Percentiles rank a stretch among this genome's conserved stretches.
Evolutionary conservation across 2,888 invertebrate genomes (phyloP).

Genomic region (Mythimna vitellina): DNA sequence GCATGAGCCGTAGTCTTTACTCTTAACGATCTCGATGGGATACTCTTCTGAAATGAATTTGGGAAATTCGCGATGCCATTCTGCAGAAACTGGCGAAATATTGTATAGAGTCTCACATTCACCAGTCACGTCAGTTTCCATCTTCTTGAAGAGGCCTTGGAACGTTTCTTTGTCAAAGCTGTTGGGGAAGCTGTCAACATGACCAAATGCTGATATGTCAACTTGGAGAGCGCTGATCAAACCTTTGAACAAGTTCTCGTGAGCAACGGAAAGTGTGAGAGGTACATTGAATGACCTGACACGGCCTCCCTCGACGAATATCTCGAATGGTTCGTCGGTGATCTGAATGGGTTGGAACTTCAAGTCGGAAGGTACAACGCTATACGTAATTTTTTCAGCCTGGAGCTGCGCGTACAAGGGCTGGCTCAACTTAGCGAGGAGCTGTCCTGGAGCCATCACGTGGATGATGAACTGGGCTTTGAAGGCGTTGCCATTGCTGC

Average conservation of each 20-base stretch:
- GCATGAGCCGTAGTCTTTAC: slow-evolving; percentile 92
- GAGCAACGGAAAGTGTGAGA: slow-evolving; percentile 88
- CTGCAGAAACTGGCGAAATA: slow-evolving; percentile 90
- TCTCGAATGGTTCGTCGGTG: slow-evolving; percentile 91
- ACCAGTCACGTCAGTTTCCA: slow-evolving; percentile 93
- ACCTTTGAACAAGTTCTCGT: slow-evolving; percentile 93
- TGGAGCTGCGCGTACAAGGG: slow-evolving; percentile 90
- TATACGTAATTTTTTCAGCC: slow-evolving; percentile 83
- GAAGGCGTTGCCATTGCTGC: slow-evolving; percentile 85
- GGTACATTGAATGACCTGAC: slow-evolving; percentile 90
- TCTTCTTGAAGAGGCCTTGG: slow-evolving; percentile 91
- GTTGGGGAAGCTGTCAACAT: slow-evolving; percentile 85
- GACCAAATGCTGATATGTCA: slow-evolving; percentile 91
- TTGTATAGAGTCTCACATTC: slow-evolving; percentile 93
- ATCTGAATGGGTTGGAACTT: slow-evolving; percentile 89
- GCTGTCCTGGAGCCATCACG: slow-evolving; percentile 84
- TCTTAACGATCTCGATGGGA: slow-evolving; percentile 92
- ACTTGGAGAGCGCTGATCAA: slow-evolving; percentile 93
- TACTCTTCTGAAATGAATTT: slow-evolving; percentile 84
- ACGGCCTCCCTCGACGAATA: slow-evolving; percentile 91
- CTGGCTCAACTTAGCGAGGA: slow-evolving; percentile 85
- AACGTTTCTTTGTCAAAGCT: slow-evolving; percentile 83
- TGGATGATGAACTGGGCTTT: slow-evolving; percentile 90
- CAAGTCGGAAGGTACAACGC: slow-evolving; percentile 80
- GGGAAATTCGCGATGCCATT: slow-evolving; percentile 88